These are phyloP conservation scores for Pholis gunnellus DNA, from an alignment of 2,113 vertebrate genomes.

Conservation along the genomic window DNA sequence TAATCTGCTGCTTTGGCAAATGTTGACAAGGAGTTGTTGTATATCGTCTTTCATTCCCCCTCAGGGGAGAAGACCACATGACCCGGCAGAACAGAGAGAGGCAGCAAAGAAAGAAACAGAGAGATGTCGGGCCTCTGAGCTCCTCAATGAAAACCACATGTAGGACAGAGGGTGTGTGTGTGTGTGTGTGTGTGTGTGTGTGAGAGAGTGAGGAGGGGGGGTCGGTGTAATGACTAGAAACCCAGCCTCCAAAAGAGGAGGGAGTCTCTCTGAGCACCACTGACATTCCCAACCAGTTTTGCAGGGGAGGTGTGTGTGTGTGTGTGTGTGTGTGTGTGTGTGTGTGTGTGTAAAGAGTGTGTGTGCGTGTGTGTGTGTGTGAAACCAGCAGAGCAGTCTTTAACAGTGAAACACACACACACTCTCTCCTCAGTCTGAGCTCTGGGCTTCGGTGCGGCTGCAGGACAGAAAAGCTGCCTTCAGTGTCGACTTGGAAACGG, in stretches of 20 bases:
- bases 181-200: constrained; percentile 19
- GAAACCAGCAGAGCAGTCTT: constrained; percentile 22
- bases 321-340: constrained; percentile 20
- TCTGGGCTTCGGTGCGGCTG: constrained; percentile 6
- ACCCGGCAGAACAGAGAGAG: constrained; percentile 66
- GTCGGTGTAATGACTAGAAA: constrained; percentile 69
- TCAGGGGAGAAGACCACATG: constrained; percentile 75
- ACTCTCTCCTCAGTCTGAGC: constrained; percentile 9
- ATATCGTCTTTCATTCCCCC: constrained; percentile 76
- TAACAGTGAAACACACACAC: constrained; percentile 20
- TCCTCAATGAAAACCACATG: constrained; percentile 86
- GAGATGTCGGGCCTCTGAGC: constrained; percentile 74
- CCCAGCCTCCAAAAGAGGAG: constrained; percentile 63
- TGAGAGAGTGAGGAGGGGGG: constrained; percentile 8
- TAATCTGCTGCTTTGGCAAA: constrained; percentile 16
- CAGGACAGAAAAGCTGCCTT: constrained; percentile 17
- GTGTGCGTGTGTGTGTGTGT: constrained; percentile 14
- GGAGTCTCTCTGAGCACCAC: constrained; percentile 66
- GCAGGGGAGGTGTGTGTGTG: constrained; percentile 63
- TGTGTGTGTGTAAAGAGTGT: constrained; percentile 12
- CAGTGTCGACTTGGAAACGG: background rate
- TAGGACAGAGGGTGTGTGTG: constrained; percentile 65
- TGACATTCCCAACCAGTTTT: constrained; percentile 85
- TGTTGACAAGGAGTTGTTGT: constrained; percentile 21
- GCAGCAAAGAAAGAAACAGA: constrained; percentile 51